Evolutionary conservation across 2,113 vertebrate genomes (phyloP), one percentile per base, ranked within the genome.

Genomic region (Centropus bengalensis): DNA sequence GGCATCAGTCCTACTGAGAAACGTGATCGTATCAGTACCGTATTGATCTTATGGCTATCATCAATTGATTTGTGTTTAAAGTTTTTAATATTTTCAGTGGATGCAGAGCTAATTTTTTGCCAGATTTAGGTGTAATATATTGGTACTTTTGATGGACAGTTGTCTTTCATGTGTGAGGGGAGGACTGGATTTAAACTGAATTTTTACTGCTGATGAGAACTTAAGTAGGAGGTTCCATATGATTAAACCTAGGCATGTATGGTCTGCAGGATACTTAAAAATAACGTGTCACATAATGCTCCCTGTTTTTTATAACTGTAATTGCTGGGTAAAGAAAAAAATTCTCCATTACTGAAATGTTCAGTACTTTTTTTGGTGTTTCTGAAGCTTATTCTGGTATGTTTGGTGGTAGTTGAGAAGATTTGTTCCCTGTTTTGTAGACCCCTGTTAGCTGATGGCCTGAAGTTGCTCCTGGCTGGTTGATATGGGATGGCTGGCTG

Each of bases 1-100:
- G 32, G 45, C 52, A 42, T 56, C 17, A 60, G 45, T 60, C 17
- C 23, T 45, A 2, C 38, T 23, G 62, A 45, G 66, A 73, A 88
- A 60, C 19, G 8, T 26, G 24, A 26, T 62, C 33, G 36, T 2
- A 38, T 44, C 22, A 22, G 21, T 23, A 19, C 18, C 44, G 14
- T 47, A 32, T 18, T 30, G 32, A 40, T 74, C 40, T 94, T 63
- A 24, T 6, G 40, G 9, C 52, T 87, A 52, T 59, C 1, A 19
- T 55, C 75, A 67, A 42, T 80, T 75, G 16, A 73, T 55, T 49
- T 68, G 18, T 26, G 21, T 84, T 79, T 38, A 76, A 95, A 42
- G 9, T 28, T 94, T 86, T 91, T 60, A 52, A 32, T 91, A 54
- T 59, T 92, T 96, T 95, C 54, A 70, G 52, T 79, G 84, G n/a